These are phyloP conservation scores for Chamaea fasciata DNA, from an alignment of 2,113 vertebrate genomes.

Conservation along the genomic window DNA sequence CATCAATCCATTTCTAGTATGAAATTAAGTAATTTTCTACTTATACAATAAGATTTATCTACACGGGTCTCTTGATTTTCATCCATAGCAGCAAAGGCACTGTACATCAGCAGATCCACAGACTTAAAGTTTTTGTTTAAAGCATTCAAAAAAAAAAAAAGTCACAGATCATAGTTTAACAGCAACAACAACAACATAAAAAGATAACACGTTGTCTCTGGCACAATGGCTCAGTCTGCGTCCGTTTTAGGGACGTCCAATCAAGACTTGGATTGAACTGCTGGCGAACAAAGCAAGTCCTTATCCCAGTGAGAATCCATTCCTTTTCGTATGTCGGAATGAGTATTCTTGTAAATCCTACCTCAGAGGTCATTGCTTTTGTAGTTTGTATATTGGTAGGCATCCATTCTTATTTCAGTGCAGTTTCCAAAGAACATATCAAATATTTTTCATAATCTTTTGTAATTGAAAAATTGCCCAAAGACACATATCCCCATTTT, in stretches of 20 bases:
- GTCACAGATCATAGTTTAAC: constrained; percentile 82
- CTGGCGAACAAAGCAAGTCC: constrained; percentile 73
- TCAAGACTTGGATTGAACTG: constrained; percentile 73
- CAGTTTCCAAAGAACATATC: constrained; percentile 72
- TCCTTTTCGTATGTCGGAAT: constrained; percentile 63
- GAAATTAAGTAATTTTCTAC: constrained; percentile 85
- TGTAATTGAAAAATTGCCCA: constrained; percentile 73
- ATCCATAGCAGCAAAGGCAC: constrained; percentile 91
- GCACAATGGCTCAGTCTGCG: constrained; percentile 78
- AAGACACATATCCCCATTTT: constrained; percentile 73
- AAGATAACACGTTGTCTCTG: constrained; percentile 78
- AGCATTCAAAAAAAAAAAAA: constrained; percentile 78
- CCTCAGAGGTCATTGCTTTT: constrained; percentile 69
- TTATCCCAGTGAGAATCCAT: constrained; percentile 66
- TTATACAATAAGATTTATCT: constrained; percentile 85
- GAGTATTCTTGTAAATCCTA: constrained; percentile 66
- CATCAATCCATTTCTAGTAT: constrained; percentile 85
- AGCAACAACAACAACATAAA: constrained; percentile 82
- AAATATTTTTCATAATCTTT: constrained; percentile 72
- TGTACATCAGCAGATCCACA: constrained; percentile 90
- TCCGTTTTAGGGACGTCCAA: constrained; percentile 71
- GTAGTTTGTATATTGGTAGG: constrained; percentile 66
- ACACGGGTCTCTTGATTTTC: constrained; percentile 85
- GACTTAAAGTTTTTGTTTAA: constrained; percentile 80
- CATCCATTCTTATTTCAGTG: constrained; percentile 62